Percentiles rank a stretch among this genome's conserved stretches.
Evolutionary conservation across 1,140 invertebrate species (phyloP).

Genomic region (Plectrocnemia conspersa): DNA sequence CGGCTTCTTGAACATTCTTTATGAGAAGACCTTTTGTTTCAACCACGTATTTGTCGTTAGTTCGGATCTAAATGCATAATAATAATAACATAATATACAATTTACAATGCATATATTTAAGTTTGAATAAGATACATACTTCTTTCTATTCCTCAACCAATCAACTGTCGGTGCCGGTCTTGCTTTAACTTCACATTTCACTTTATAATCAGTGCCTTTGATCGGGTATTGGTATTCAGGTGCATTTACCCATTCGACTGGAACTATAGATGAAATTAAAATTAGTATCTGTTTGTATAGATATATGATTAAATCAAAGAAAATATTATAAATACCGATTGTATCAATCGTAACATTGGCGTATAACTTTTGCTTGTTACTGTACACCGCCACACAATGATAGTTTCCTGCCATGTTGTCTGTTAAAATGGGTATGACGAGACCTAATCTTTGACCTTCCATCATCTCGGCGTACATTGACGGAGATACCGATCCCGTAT

Average conservation of each 20-base stretch:
- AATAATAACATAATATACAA: not conserved
- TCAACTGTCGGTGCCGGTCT: conserved; percentile 77
- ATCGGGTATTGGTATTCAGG: conserved; percentile 79
- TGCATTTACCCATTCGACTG: conserved; percentile 79
- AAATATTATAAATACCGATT: conserved; percentile 58
- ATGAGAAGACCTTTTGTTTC: conserved; percentile 73
- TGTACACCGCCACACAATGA: conserved; percentile 75
- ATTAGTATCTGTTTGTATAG: conserved; percentile 16
- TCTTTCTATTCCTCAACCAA: conserved; percentile 72
- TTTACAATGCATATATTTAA: conserved; percentile 1
- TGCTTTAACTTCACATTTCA: conserved; percentile 79
- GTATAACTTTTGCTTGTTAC: conserved; percentile 58
- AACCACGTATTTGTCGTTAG: conserved; percentile 66
- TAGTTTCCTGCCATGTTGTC: conserved; percentile 76
- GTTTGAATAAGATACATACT: conserved; percentile 8
- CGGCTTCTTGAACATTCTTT: conserved; percentile 69
- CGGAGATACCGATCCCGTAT: conserved; percentile 36
- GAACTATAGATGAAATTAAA: conserved; percentile 55
- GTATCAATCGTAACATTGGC: conserved; percentile 66
- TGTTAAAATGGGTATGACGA: conserved; percentile 71
- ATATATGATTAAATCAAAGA: conserved; percentile 11
- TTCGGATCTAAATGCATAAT: conserved; percentile 48
- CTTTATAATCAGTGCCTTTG: conserved; percentile 67
- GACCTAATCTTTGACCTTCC: conserved; percentile 56
- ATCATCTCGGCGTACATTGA: conserved; percentile 63